Conservation (phyloP, 2,888 invertebrate species). For the Chloroclystis v-ata region DNA sequence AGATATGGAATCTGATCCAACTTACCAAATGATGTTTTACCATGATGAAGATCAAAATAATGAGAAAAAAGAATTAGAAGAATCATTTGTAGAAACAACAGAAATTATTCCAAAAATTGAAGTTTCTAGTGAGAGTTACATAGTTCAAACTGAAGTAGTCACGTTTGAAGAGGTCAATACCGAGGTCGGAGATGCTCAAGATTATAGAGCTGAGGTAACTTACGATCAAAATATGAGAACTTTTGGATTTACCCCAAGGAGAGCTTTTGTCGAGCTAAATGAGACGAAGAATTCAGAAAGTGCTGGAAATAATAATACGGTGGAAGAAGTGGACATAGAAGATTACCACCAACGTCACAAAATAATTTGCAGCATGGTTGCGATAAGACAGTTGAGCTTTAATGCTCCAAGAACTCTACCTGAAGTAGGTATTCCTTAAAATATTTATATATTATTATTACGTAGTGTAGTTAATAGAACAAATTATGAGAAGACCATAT, state of each 20-base stretch:
- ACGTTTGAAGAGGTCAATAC: background rate
- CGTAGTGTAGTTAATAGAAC: too few species aligned
- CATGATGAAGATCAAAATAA: conserved; percentile 36
- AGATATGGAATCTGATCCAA: conserved; percentile 37
- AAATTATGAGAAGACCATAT: background rate
- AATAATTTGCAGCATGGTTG: conserved; percentile 49
- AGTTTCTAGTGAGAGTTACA: background rate
- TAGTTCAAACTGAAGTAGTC: background rate
- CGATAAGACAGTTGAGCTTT: conserved; percentile 51
- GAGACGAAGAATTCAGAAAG: background rate
- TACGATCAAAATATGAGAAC: background rate
- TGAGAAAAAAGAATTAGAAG: conserved; percentile 32
- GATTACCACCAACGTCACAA: conserved; percentile 20
- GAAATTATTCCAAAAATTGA: conserved; percentile 13
- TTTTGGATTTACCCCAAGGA: background rate
- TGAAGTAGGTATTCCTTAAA: conserved; percentile 45
- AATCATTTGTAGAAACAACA: conserved; percentile 33
- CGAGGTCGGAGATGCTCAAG: too few species aligned
- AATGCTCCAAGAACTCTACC: conserved; percentile 55
- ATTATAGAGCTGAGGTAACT: background rate
- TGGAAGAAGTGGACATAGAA: too few species aligned
- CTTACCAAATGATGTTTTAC: conserved; percentile 51
- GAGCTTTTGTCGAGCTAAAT: background rate
- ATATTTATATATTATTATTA: background rate
- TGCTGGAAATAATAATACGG: background rate